Evolutionary conservation across 64 coral and sea anemone genomes (phyloP).

Genomic region (Orbicella faveolata): DNA sequence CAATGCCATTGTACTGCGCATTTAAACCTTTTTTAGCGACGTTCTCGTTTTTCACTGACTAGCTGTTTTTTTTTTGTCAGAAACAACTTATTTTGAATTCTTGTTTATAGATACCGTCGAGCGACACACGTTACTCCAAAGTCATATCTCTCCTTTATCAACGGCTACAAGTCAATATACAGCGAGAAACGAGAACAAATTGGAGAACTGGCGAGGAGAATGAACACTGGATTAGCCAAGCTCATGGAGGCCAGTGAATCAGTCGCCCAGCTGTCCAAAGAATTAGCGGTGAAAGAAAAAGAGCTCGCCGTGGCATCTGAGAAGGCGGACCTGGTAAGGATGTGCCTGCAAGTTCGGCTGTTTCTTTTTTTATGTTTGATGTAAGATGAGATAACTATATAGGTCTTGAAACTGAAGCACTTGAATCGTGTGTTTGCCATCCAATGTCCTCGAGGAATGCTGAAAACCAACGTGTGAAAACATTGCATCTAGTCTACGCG

Average conservation of each 20-base stretch:
- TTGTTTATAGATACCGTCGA: conserved; percentile 72
- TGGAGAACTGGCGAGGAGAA: conserved; percentile 78
- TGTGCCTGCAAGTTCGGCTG: not conserved
- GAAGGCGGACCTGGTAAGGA: conserved; percentile 80
- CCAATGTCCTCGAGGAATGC: no score
- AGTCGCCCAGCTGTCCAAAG: conserved; percentile 83
- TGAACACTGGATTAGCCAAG: conserved; percentile 95
- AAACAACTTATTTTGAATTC: not conserved
- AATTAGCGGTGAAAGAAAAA: conserved; percentile 95
- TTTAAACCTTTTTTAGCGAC: not conserved
- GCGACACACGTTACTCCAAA: conserved; percentile 96
- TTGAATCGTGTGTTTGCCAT: not conserved
- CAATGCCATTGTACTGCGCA: no score
- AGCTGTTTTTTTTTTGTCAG: not conserved
- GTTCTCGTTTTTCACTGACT: not conserved
- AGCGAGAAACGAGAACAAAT: conserved; percentile 70
- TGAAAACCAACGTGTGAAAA: no score
- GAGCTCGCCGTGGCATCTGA: conserved; percentile 91
- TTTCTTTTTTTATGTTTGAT: not conserved
- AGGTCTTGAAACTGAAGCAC: not conserved
- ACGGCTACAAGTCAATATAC: conserved; percentile 95
- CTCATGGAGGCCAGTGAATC: conserved; percentile 98
- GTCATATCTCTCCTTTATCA: conserved; percentile 96
- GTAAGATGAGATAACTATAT: no score
- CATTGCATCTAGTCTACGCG: no score